These are phyloP conservation scores for Paraescarpia echinospica DNA, from an alignment of 1,140 invertebrate species.

Conservation along the genomic window DNA sequence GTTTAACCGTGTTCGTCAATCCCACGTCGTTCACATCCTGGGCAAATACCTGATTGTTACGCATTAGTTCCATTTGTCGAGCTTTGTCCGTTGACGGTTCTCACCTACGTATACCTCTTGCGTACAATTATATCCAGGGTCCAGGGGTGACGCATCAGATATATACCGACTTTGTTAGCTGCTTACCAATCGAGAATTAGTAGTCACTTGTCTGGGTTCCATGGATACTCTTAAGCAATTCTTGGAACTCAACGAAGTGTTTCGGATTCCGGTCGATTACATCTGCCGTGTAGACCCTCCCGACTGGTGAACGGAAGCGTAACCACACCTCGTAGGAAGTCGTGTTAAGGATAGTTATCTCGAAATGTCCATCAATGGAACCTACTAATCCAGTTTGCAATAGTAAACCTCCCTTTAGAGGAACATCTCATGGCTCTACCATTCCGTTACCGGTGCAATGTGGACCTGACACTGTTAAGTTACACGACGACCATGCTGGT, in stretches of 20 bases:
- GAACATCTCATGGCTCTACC: no score
- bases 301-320: neutral
- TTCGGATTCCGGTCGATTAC: neutral
- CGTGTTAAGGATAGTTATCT: neutral
- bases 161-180: neutral
- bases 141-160: neutral
- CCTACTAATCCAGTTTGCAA: no score
- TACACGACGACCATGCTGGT: no score
- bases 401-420: no score
- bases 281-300: neutral
- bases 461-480: no score
- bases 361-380: neutral
- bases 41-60: neutral
- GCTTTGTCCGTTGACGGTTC: neutral
- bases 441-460: no score
- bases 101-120: neutral
- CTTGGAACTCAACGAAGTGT: neutral
- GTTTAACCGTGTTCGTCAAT: no score
- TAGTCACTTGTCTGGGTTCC: neutral
- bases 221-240: neutral
- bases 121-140: neutral
- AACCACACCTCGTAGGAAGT: neutral
- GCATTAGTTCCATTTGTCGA: neutral
- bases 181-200: neutral
- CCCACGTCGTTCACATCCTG: neutral